These are phyloP conservation scores for Oreohelix idahoensis DNA, from an alignment of 1,140 invertebrate species.

Conservation along the genomic window DNA sequence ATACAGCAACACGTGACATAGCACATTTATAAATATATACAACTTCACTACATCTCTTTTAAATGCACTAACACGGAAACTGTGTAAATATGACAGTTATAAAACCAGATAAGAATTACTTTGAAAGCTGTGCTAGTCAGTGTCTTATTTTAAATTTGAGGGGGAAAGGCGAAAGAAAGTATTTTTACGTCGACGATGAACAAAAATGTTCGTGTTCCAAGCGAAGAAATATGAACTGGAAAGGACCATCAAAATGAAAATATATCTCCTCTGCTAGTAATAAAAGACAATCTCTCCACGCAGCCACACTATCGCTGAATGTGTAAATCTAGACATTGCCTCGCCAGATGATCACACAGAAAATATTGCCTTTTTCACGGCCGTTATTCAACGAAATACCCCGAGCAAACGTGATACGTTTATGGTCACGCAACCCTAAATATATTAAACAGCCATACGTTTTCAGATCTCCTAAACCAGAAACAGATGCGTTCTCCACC, in stretches of 20 bases:
- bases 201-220: too few species aligned
- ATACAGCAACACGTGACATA: too few species aligned
- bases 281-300: neutral
- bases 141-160: too few species aligned
- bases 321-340: neutral
- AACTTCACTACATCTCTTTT: too few species aligned
- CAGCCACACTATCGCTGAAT: neutral
- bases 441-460: slow-evolving; percentile 1
- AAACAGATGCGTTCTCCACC: neutral
- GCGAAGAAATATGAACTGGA: neutral
- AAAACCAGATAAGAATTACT: too few species aligned
- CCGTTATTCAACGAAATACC: neutral
- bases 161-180: too few species aligned
- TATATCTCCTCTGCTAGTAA: neutral
- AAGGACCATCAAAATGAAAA: neutral
- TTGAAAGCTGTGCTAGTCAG: too few species aligned
- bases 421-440: neutral
- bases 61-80: too few species aligned
- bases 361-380: neutral
- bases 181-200: too few species aligned
- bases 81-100: too few species aligned
- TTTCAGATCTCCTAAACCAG: neutral
- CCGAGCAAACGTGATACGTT: neutral
- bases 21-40: too few species aligned
- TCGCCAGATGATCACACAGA: neutral